Evolutionary conservation across 2,113 vertebrate species (phyloP), one percentile per base, ranked within the genome.

Genomic region (Xenopus laevis): DNA sequence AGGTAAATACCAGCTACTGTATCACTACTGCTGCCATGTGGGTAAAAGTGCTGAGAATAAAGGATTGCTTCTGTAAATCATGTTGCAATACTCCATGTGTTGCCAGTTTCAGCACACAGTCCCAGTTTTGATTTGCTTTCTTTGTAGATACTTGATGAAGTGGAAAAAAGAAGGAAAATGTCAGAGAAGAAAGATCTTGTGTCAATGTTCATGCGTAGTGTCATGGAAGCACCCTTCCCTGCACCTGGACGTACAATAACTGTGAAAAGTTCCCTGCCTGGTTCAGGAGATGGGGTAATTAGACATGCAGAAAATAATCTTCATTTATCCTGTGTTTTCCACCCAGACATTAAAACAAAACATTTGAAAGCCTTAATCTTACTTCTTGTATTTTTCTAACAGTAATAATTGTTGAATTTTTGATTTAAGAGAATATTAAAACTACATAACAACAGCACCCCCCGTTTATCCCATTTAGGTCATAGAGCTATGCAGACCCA

Each of bases 151-250:
- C 82, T 99, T 82, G 97, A 98, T 81, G 97, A 98, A 87, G 96
- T 97, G 76, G 96, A 98, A 86, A 94, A 95, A 72, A 91, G 97
- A 58, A 79, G 97, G 80, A 94, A 96, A 82, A 93, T 96, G 81
- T 96, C 95, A 65, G 12, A 50, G 11, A 13, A 12, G 10, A 92
- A 95, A 1, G 94, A 95, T 0, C 89, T 98, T 0, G 97, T 99
- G 18, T 87, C 95, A 77, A 94, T 96, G 0, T 99, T 99, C 79
- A 98, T 99, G 97, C 91, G 91, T 1, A 96, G 94, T 3, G 94
- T 99, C 44, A 98, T 98, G 95, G 97, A 99, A 83, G 95, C 97
- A 0, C 96, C 97, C 0, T 98, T 99, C 79, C 97, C 97, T 4
- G 97, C 95, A 16, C 96, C 97, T 0, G 97, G 97, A n/a, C 87